These are phyloP conservation scores for Indicator maculatus DNA, from an alignment of 2,113 vertebrate species.

Conservation along the genomic window DNA sequence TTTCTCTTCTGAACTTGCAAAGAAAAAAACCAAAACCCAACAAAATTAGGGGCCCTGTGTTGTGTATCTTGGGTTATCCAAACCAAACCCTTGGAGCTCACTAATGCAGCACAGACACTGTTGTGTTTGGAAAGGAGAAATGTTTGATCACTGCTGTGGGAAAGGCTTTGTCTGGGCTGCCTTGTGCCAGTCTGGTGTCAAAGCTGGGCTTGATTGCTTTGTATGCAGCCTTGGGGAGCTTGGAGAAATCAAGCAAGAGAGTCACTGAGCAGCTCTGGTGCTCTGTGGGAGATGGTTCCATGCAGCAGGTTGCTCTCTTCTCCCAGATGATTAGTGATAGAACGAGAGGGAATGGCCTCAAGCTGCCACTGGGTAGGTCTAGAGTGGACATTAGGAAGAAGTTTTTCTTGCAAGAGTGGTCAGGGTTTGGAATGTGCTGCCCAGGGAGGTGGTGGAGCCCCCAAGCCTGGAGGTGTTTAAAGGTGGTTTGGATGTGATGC, in stretches of 20 bases:
- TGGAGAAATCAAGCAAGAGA: background rate
- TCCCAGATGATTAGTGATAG: too few relatives aligned
- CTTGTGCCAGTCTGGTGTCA: background rate
- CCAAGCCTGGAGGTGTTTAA: too few relatives aligned
- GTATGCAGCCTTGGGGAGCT: background rate
- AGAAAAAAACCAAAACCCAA: too few relatives aligned
- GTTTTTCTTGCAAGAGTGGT: too few relatives aligned
- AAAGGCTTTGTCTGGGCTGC: slow-evolving; percentile 1
- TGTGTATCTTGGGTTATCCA: background rate
- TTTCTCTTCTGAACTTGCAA: background rate
- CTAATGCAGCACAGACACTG: background rate
- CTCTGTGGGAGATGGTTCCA: background rate
- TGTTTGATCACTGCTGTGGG: background rate
- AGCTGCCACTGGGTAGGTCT: too few relatives aligned
- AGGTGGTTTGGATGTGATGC: too few relatives aligned
- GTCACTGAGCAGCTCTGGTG: background rate
- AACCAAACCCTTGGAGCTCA: background rate
- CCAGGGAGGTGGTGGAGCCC: too few relatives aligned
- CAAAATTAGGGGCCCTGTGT: background rate
- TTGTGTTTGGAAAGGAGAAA: slow-evolving; percentile 2
- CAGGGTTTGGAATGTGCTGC: too few relatives aligned
- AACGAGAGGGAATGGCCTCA: too few relatives aligned
- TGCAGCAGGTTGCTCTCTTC: too few relatives aligned
- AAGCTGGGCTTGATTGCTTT: background rate
- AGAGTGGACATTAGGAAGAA: too few relatives aligned